Evolutionary conservation across 2,888 invertebrate species (phyloP), one percentile per base, ranked within the genome.

Genomic region (Schizaphis graminum): DNA sequence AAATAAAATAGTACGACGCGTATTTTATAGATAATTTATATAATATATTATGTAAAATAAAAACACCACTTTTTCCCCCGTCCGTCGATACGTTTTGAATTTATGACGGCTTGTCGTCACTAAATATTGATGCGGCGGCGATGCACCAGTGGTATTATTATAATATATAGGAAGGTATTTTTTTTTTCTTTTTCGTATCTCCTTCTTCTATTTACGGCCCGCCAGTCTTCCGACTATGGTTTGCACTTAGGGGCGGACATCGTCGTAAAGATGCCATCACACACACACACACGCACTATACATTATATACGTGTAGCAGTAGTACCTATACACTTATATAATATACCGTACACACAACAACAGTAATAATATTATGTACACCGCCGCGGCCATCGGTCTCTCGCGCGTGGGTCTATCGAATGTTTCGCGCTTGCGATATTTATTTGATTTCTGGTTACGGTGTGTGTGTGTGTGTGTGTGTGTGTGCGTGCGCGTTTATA

Each of bases 181-280:
- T 41, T 41, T 87, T 84, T 3, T n/a, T 49, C 7, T 88, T 4
- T 24, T 26, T n/a, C n/a, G 47, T n/a, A n/a, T 88, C 53, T 88
- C 53, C 53, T 47, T 49, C n/a, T 91, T 44, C 49, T 86, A 44
- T 92, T 92, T 92, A 92, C 92, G 67, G 92, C 44, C 89, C 28
- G 87, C 47, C 77, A 77, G 89, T 89, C 93, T 93, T 85, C 57
- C 56, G 89, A 94, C 90, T 57, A 41, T 84, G 93, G 93, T 94
- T 94, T 94, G 93, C 93, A 94, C 93, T 94, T 94, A 94, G 93
- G 90, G 85, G 57, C 93, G 93, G 89, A 90, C 93, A 94, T 92
- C 92, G 87, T 94, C 92, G 87, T 94, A 90, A 94, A 90, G 85
- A 94, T 90, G 93, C 93, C 93, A 61, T 61, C 92, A 24, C 56